Conservation (phyloP, 2,888 invertebrate genomes). For the Latrodectus hesperus region DNA sequence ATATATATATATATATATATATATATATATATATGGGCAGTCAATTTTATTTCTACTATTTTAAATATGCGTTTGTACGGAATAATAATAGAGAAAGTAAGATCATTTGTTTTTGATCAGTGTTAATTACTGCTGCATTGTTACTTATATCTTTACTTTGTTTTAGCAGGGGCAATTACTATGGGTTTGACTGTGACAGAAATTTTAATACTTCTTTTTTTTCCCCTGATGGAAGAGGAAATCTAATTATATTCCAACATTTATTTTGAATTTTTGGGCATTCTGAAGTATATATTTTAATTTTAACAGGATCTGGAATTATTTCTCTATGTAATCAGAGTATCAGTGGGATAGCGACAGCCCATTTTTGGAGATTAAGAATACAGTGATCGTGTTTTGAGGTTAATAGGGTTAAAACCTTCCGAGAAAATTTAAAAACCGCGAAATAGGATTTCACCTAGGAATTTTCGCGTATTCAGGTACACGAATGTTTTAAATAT, state of each 20-base stretch:
- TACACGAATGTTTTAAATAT: too few species aligned
- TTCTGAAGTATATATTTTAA: conserved; percentile 90
- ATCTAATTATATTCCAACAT: conserved; percentile 87
- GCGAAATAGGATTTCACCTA: too few species aligned
- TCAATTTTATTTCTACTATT: conserved; percentile 87
- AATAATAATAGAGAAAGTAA: conserved; percentile 80
- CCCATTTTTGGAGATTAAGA: conserved; percentile 81
- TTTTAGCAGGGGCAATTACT: conserved; percentile 86
- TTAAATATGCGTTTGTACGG: conserved; percentile 82
- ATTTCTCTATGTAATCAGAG: conserved; percentile 85
- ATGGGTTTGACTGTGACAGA: conserved; percentile 86
- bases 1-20: too few species aligned
- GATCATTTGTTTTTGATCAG: conserved; percentile 78
- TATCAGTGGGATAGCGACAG: conserved; percentile 82
- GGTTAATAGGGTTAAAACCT: too few species aligned
- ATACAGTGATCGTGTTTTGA: too few species aligned
- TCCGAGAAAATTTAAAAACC: too few species aligned
- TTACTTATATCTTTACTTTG: too few species aligned
- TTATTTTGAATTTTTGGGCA: conserved; percentile 92
- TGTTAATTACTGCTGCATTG: too few species aligned
- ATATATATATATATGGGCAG: conserved; percentile 83
- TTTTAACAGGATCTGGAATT: conserved; percentile 88
- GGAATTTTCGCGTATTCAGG: too few species aligned
- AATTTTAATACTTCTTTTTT: conserved; percentile 88
- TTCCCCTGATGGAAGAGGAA: conserved; percentile 85